Evolutionary conservation across 2,888 invertebrate species (phyloP).

Genomic region (Rambutsinella grinnellia): DNA sequence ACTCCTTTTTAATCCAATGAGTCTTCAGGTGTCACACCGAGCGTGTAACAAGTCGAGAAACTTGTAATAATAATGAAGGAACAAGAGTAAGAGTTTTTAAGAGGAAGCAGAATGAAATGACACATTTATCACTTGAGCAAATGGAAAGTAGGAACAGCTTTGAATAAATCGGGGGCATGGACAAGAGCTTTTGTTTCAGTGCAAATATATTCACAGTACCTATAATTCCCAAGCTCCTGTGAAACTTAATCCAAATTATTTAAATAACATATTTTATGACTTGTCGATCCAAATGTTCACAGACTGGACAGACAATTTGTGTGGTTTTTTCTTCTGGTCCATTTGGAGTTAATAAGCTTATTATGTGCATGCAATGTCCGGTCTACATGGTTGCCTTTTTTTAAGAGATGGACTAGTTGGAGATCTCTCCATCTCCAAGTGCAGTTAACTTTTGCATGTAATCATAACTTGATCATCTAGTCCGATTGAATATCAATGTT

Average conservation of each 20-base stretch:
- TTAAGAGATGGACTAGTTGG: too few relatives aligned
- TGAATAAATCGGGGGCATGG: conserved; percentile 36
- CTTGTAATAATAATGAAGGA: conserved; percentile 38
- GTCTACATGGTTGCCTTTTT: too few relatives aligned
- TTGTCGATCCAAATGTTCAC: not conserved
- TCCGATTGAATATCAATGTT: too few relatives aligned
- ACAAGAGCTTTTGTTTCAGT: not conserved
- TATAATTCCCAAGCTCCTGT: too few relatives aligned
- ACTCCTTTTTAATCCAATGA: conserved; percentile 47
- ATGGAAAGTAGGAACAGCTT: conserved; percentile 16
- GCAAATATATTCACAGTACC: not conserved
- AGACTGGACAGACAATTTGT: not conserved
- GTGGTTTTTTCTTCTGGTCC: not conserved
- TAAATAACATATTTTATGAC: not conserved
- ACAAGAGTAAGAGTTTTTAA: not conserved
- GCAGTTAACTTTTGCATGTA: too few relatives aligned
- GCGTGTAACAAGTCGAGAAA: conserved; percentile 45
- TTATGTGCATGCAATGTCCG: conserved; percentile 5
- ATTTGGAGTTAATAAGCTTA: not conserved
- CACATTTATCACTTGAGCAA: conserved; percentile 36
- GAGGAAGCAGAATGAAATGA: not conserved
- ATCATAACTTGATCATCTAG: too few relatives aligned
- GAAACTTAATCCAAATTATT: too few relatives aligned
- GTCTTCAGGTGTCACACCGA: conserved; percentile 50
- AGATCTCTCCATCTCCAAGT: too few relatives aligned